A percentile compares a stretch with the other conserved stretches of the same genome.
Evolutionary conservation across 2,888 invertebrate genomes (phyloP).

Genomic region (Dryobota labecula): DNA sequence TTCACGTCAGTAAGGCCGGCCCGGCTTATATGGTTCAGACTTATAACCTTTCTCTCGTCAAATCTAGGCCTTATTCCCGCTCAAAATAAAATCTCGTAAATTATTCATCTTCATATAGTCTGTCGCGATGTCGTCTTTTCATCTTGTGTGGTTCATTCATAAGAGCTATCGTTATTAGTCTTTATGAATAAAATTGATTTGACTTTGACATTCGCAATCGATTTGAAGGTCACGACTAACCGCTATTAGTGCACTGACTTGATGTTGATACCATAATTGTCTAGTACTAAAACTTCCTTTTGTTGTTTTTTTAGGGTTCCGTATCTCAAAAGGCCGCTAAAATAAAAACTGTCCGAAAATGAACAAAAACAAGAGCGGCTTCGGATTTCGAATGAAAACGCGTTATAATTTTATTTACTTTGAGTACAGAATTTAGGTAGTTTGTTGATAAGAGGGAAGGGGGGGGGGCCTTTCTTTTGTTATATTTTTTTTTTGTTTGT

Average conservation of each 20-base stretch:
- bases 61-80: not conserved
- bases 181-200: constrained; percentile 44
- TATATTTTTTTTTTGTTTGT: too few relatives aligned
- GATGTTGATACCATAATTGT: constrained; percentile 23
- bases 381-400: too few relatives aligned
- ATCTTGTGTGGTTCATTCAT: constrained; percentile 22
- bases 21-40: not conserved
- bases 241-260: constrained; percentile 1
- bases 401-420: too few relatives aligned
- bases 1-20: not conserved
- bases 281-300: not conserved
- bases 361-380: too few relatives aligned
- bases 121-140: constrained; percentile 4
- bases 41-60: not conserved
- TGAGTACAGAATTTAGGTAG: too few relatives aligned
- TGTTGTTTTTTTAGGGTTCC: not conserved
- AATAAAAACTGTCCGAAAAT: too few relatives aligned
- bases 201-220: constrained; percentile 55
- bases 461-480: too few relatives aligned
- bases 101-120: constrained; percentile 7
- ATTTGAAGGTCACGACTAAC: constrained; percentile 33
- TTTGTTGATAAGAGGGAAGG: too few relatives aligned
- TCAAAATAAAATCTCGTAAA: not conserved
- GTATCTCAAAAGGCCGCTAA: too few relatives aligned
- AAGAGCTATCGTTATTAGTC: constrained; percentile 21